Conservation (phyloP, 1,140 invertebrate species). For the Panagrolaimus sp. region DNA sequence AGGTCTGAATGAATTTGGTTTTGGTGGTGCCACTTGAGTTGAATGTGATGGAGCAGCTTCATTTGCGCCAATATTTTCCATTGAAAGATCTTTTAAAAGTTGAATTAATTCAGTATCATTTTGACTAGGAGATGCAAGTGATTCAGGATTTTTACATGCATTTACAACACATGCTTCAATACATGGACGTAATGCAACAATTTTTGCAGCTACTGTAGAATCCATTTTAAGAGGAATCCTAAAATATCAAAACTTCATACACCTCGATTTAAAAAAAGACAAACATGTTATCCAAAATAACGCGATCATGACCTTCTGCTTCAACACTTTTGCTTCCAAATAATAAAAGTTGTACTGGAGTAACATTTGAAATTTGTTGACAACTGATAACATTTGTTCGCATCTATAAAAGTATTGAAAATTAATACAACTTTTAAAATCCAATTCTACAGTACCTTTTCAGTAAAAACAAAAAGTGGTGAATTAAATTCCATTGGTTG, state of each 20-base stretch:
- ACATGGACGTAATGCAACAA: conserved; percentile 77
- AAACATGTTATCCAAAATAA: conserved; percentile 77
- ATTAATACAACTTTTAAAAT: too few relatives aligned
- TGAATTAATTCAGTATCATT: neutral
- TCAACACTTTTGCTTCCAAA: conserved; percentile 85
- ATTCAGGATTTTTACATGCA: neutral
- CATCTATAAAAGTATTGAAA: conserved; percentile 64
- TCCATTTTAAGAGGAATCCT: conserved; percentile 83
- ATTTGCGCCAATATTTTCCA: neutral
- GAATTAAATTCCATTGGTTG: conserved; percentile 76
- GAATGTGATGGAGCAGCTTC: neutral
- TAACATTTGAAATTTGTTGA: conserved; percentile 93
- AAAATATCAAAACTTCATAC: conserved; percentile 14
- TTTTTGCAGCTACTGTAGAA: conserved; percentile 69
- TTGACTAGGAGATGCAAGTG: neutral
- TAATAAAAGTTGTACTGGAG: conserved; percentile 81
- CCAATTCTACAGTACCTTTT: conserved; percentile 71
- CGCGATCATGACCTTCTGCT: conserved; percentile 61
- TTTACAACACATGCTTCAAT: conserved; percentile 72
- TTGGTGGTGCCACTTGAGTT: too few relatives aligned
- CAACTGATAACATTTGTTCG: conserved; percentile 89
- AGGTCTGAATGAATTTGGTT: too few relatives aligned
- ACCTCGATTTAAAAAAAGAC: conserved; percentile 1
- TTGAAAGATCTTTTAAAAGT: neutral
- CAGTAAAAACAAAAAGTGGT: conserved; percentile 93